phyloP scores from a whole-genome alignment of 1,140 invertebrate species.

The Apis laboriosa region DNA sequence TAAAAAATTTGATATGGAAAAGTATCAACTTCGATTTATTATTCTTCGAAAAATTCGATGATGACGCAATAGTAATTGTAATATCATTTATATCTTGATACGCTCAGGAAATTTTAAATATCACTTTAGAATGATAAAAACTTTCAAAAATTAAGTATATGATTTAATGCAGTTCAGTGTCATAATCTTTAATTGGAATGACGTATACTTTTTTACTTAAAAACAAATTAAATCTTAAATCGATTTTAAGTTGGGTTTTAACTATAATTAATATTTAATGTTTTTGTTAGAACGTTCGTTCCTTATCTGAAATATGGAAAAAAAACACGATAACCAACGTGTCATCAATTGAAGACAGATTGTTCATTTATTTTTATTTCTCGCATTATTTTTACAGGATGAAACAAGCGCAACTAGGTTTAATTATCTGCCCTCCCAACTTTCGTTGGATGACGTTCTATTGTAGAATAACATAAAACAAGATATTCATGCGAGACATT shows the following conservation, averaged over 20 bases:
- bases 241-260: background rate
- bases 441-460: background rate
- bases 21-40: background rate
- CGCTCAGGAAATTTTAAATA: background rate
- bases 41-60: background rate
- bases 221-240: background rate
- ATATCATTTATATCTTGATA: conserved; percentile 29
- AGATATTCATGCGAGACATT: background rate
- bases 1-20: background rate
- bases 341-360: background rate
- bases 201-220: background rate
- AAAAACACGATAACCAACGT: background rate
- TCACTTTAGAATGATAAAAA: conserved; percentile 7
- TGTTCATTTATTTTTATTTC: background rate
- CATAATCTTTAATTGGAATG: background rate
- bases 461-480: background rate
- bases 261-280: background rate
- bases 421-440: conserved; percentile 13
- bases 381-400: background rate
- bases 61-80: conserved; percentile 6
- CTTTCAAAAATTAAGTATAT: conserved; percentile 1
- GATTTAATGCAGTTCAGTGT: background rate
- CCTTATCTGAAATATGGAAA: background rate
- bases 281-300: background rate
- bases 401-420: background rate